Base-by-base conservation (phyloP, 92 coral and sea anemone species). In the Diadumene lineata region DNA sequence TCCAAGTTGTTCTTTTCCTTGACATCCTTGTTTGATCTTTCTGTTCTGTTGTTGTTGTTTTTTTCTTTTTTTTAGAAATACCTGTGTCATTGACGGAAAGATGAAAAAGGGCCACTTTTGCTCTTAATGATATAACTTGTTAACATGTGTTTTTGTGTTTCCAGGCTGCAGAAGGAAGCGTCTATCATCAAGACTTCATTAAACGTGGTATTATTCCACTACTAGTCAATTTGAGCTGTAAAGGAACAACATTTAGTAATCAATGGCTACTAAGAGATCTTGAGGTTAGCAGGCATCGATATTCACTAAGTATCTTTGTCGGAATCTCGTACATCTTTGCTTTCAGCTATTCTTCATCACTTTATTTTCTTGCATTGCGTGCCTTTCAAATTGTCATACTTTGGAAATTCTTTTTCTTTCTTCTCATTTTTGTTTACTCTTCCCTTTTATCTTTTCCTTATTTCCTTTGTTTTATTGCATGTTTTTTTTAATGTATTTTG, bases 211-310 rank as follows among this genome's bases (percentile, higher is more conserved):
- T 94, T 8, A 83, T 92, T 16, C 86, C 98, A 29, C 82, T 92
- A 30, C 88, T 94, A 32, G 86, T 86, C 50, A 81, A 82, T 68
- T 84, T 89, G 15, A 88, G 97, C 60, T 94, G 96, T 73, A 81
- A 85, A 43, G 98, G 96, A 29, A 94, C 97, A 10, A 79, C 97
- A 6, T 90, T 94, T 68, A 94, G 98, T 61, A 87, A 85, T 34
- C 97, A 89, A 73, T 94, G 98, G 98, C 79, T 94, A 56, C 74
- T 94, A 43, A 83, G 98, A 72, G 98, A 94, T 60, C 89, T 94
- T 15, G 98, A 94, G 92, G 98, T 92, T 17, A 60, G 81, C 30
- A 9, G 17, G 10, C 7, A 30, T 32, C 13, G 4, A 10, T 25
- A 56, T 4, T 10, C 22, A 56, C n/a, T n/a, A n/a, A n/a, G n/a